These are phyloP conservation scores for Dendrolimus kikuchii DNA, from an alignment of 1,140 invertebrate species.

Conservation along the genomic window DNA sequence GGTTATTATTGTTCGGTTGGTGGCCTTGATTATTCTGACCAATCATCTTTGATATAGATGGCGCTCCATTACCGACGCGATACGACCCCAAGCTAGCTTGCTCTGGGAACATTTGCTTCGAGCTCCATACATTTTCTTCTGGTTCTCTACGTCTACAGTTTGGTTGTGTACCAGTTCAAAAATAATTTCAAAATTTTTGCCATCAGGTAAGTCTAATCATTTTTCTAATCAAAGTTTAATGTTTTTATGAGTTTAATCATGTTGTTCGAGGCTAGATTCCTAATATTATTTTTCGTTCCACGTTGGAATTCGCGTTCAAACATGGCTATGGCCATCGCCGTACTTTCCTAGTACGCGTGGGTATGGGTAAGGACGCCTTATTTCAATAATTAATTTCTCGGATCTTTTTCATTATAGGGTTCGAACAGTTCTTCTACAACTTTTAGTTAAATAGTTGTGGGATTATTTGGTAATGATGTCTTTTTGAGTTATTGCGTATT, in stretches of 20 bases:
- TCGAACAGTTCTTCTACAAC: constrained; percentile 65
- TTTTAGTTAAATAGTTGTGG: constrained; percentile 48
- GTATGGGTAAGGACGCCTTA: constrained; percentile 63
- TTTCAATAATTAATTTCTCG: constrained; percentile 70
- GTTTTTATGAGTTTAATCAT: constrained; percentile 49
- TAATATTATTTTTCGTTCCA: constrained; percentile 58
- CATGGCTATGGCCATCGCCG: constrained; percentile 68
- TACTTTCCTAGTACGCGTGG: constrained; percentile 68
- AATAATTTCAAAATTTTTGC: constrained; percentile 72
- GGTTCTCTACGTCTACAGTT: constrained; percentile 71
- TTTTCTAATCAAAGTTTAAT: constrained; percentile 51
- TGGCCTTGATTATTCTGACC: constrained; percentile 33
- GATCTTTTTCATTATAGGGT: constrained; percentile 59
- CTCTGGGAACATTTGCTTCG: constrained; percentile 70
- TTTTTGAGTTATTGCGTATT: constrained; percentile 62
- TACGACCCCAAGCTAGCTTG: constrained; percentile 63
- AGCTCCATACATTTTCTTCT: constrained; percentile 73
- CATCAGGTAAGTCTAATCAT: constrained; percentile 66
- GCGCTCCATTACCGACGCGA: constrained; percentile 65
- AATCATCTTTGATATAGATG: constrained; percentile 56
- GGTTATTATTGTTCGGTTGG: constrained; percentile 37
- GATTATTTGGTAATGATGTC: constrained; percentile 62
- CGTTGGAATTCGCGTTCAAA: constrained; percentile 71
- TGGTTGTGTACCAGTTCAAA: constrained; percentile 69
- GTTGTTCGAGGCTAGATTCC: constrained; percentile 40